Evolutionary conservation across 2,113 vertebrate genomes (phyloP).

Genomic region (Anolis carolinensis): DNA sequence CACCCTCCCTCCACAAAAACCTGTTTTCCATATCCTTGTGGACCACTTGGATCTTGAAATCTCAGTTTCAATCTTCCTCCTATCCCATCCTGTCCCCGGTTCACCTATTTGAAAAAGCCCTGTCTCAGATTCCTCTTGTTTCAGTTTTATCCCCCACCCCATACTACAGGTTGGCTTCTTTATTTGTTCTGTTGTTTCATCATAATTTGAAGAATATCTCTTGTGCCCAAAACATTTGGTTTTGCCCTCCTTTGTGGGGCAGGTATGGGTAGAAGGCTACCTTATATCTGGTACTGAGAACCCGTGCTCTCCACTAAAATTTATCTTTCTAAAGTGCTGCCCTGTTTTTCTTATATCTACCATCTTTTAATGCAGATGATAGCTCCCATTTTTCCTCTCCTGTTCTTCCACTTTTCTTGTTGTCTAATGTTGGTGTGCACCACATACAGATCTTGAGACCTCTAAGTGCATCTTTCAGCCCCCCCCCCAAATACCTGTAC

Average conservation of each 20-base stretch:
- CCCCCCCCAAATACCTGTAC: too few relatives aligned
- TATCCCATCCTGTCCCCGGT: too few relatives aligned
- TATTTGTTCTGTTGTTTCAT: neutral
- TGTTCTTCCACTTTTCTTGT: neutral
- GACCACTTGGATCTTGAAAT: neutral
- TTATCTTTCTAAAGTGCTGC: neutral
- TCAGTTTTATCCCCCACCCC: neutral
- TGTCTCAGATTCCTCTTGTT: too few relatives aligned
- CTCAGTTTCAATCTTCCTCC: neutral
- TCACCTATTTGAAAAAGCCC: neutral
- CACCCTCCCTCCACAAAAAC: too few relatives aligned
- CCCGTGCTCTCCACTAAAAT: neutral
- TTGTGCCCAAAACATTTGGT: neutral
- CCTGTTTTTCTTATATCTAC: neutral
- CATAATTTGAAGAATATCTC: neutral
- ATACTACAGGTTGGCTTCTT: neutral
- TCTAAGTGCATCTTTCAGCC: too few relatives aligned
- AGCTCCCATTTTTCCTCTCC: neutral
- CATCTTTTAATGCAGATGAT: neutral
- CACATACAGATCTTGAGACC: too few relatives aligned
- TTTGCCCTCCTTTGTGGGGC: neutral
- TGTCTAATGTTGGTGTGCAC: neutral
- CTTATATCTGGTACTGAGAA: neutral
- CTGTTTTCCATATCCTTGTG: neutral
- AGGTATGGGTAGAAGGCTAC: neutral